Evolutionary conservation across 2,888 invertebrate species (phyloP).

Genomic region (Apamea epomidion): DNA sequence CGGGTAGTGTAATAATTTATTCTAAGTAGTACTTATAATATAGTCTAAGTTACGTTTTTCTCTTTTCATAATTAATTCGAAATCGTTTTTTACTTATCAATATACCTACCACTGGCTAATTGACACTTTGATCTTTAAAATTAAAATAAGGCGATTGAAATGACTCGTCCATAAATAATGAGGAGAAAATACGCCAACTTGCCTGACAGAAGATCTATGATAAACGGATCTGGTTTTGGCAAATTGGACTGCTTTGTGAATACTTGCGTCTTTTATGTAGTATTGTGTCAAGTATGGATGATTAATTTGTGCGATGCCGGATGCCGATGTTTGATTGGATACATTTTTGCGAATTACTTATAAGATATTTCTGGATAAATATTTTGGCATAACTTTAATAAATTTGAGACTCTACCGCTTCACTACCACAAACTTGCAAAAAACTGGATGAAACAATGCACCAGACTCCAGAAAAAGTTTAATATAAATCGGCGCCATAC

Average conservation of each 20-base stretch:
- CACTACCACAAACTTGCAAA: constrained; percentile 2
- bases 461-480: constrained; percentile 7
- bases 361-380: background rate
- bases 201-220: constrained; percentile 24
- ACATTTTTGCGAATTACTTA: background rate
- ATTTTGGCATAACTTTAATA: background rate
- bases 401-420: background rate
- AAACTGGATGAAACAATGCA: constrained; percentile 21
- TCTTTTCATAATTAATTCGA: constrained; percentile 14
- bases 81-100: constrained; percentile 41
- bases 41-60: constrained; percentile 6
- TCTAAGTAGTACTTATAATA: background rate
- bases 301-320: background rate
- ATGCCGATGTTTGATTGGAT: background rate
- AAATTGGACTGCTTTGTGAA: constrained; percentile 22
- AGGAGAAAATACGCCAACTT: constrained; percentile 44
- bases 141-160: constrained; percentile 33
- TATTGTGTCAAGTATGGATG: background rate
- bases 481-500: constrained; percentile 14
- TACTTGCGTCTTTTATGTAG: constrained; percentile 9
- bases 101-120: constrained; percentile 34
- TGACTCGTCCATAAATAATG: constrained; percentile 30
- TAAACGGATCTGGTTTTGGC: constrained; percentile 39
- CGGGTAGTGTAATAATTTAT: background rate
- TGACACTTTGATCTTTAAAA: constrained; percentile 59